Conservation (phyloP, 2,888 invertebrate genomes). For the Synanthedon formicaeformis region DNA sequence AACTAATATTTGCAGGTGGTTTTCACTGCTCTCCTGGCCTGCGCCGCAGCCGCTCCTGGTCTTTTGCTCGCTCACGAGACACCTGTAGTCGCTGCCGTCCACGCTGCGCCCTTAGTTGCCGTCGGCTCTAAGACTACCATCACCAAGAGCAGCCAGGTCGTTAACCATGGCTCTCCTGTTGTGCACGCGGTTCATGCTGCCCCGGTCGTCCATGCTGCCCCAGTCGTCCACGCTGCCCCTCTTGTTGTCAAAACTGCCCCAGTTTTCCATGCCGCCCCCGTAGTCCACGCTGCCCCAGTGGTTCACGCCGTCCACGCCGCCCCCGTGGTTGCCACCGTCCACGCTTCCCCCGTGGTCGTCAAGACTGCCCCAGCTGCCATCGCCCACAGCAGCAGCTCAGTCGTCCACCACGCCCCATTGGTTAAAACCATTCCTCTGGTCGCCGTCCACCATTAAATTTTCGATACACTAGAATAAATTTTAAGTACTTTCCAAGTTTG, state of each 20-base stretch:
- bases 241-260: constrained; percentile 27
- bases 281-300: constrained; percentile 2
- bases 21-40: constrained; percentile 61
- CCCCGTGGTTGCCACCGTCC: constrained; percentile 26
- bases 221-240: constrained; percentile 16
- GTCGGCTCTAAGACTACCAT: constrained; percentile 50
- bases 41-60: constrained; percentile 58
- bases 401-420: constrained; percentile 42
- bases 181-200: constrained; percentile 34
- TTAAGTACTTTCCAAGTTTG: constrained; percentile 12
- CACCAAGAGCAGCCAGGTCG: constrained; percentile 59
- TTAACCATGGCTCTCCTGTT: constrained; percentile 50
- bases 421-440: constrained; percentile 50
- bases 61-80: constrained; percentile 41
- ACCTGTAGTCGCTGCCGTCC: constrained; percentile 44
- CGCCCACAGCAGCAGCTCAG: constrained; percentile 53
- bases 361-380: constrained; percentile 50
- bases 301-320: constrained; percentile 13
- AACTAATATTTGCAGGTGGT: constrained; percentile 49
- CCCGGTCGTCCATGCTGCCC: constrained; percentile 21
- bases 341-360: constrained; percentile 36
- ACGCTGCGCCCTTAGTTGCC: constrained; percentile 39
- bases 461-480: constrained; percentile 12
- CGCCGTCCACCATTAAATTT: constrained; percentile 42
- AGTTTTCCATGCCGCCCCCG: constrained; percentile 16